phyloP scores from a whole-genome alignment of 2,797 vertebrate species.

The Myotis myotis region DNA sequence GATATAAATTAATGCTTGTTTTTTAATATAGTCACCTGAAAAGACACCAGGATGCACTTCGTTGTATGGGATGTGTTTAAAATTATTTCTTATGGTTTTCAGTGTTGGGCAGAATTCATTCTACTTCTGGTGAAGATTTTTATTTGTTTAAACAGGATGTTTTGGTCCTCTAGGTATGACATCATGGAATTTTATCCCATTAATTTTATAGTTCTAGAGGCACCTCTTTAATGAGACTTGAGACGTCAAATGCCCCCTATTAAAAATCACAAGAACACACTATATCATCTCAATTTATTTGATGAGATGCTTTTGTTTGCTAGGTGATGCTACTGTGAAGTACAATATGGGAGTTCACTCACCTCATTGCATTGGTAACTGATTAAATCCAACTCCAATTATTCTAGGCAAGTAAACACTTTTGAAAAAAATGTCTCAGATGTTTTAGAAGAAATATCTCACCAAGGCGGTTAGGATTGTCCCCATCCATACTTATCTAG shows the following conservation, averaged over 20 bases:
- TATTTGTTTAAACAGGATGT: background rate
- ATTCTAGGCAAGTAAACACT: background rate
- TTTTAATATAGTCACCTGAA: background rate
- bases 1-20: background rate
- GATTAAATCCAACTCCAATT: background rate
- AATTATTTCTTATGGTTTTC: background rate
- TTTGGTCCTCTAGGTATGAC: background rate
- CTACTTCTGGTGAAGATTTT: background rate
- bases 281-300: background rate
- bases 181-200: background rate
- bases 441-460: background rate
- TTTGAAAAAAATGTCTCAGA: background rate
- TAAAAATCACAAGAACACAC: background rate
- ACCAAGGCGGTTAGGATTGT: background rate
- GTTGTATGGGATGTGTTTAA: background rate
- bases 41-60: background rate
- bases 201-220: background rate
- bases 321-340: background rate
- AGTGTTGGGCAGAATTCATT: background rate
- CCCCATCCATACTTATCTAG: background rate
- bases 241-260: background rate
- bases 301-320: background rate
- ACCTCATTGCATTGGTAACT: background rate
- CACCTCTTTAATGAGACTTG: slow-evolving; percentile 17
- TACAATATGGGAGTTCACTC: background rate